Evolutionary conservation across 1,140 invertebrate species (phyloP), one percentile per base, ranked within the genome.

Genomic region (Brachionus sp.): DNA sequence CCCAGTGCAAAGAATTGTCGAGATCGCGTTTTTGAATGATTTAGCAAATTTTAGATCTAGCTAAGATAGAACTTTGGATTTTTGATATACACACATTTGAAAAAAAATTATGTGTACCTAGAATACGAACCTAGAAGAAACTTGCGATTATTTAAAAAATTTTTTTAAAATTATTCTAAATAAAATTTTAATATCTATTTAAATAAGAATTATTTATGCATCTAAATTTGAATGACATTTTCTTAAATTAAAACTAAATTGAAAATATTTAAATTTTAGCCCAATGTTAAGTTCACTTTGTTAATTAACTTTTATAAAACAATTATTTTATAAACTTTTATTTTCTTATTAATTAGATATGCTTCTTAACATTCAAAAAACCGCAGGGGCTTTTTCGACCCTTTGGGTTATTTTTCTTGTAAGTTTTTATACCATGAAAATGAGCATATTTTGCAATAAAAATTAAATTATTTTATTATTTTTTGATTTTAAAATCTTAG

Each of bases 1-100:
- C 64, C 64, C 64, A 33, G 33, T 66, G 64, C 13, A 66, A 33
- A 66, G 33, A 66, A 66, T 66, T 66, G 50, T 57, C 50, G 50
- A 57, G 50, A 57, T 57, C 50, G n/a, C 50, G 50, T 23, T 16
- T 16, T 19, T 57, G 16, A 25, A 57, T 57, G 50, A 57, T 57
- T 57, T 23, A 57, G 50, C 50, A 57, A 57, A 57, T 19, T 57
- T 57, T 57, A 57, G 50, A 57, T 16, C 50, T 25, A 0, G 50
- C 2, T 19, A 57, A 57, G 50, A 57, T 57, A 57, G 29, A 57
- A 57, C 19, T 57, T 57, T 57, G 19, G 50, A 57, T 57, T 57
- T 23, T 57, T 57, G n/a, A 6, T 57, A 19, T 57, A 57, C 50
- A 19, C 50, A 16, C 19, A 23, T 57, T 23, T 23, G 19, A 7